A percentile compares a stretch with the other conserved stretches of the same genome.
Conservation (phyloP, 2,888 invertebrate species). For the Drosophila nigritarsus region DNA sequence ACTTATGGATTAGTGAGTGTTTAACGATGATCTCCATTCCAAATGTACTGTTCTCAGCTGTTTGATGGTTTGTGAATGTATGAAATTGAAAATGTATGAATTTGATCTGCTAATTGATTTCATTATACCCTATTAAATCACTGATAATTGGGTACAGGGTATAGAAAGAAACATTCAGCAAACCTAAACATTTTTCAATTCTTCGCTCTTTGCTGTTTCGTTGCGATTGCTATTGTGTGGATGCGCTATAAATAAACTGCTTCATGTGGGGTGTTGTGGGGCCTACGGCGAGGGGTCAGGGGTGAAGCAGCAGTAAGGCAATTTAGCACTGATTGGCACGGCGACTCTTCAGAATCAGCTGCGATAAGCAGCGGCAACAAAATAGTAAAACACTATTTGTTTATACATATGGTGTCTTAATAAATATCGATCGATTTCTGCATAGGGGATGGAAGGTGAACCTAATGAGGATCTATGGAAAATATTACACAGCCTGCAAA, state of each 20-base stretch:
- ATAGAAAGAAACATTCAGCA: slow-evolving; percentile 8
- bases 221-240: slow-evolving; percentile 26
- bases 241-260: slow-evolving; percentile 41
- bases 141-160: not conserved
- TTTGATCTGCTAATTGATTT: not conserved
- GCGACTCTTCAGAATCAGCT: not conserved
- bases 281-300: slow-evolving; percentile 12
- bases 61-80: not conserved
- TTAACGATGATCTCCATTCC: not conserved
- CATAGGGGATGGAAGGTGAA: not conserved
- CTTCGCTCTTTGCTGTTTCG: slow-evolving; percentile 3
- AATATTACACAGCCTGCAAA: not conserved
- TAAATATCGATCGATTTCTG: not conserved
- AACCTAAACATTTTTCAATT: slow-evolving; percentile 42
- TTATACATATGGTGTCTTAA: not conserved
- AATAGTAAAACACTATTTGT: not conserved
- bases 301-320: slow-evolving; percentile 5
- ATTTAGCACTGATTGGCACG: slow-evolving; percentile 17
- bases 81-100: not conserved
- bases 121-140: not conserved
- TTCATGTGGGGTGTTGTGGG: not conserved
- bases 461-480: not conserved
- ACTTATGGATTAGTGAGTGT: not conserved
- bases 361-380: slow-evolving; percentile 25
- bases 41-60: not conserved